Evolutionary conservation across 37 sponge, comb jelly and placozoan species (phyloP), one percentile per base, ranked within the genome.

Genomic region (Diacarnus erythraeanus): DNA sequence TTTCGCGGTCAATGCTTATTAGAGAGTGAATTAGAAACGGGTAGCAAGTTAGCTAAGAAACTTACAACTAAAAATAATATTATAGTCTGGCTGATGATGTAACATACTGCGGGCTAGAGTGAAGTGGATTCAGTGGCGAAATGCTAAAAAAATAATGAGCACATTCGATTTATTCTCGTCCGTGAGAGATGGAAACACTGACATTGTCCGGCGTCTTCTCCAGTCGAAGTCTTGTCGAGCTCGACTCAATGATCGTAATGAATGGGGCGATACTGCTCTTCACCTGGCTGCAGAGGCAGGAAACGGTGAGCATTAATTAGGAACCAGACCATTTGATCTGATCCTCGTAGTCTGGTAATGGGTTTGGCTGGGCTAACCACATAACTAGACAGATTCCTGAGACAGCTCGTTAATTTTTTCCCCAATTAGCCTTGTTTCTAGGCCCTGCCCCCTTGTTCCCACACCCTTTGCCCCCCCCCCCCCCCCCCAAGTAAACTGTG

Each of bases 211-310:
- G 6, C 51, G 66, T n/a, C 77, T 82, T 23, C 64, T 81, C 31
- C 74, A 79, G 35, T 58, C 64, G 36, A 77, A 65, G 71, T 42
- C 57, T 18, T 82, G 81, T 40, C 61, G 88, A 17, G 71, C 77
- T 34, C 31, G 64, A 2, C 86, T 90, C 25, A 86, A 90, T 75
- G 82, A 71, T 25, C 51, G 86, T 37, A 86, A 90, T 54, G 91
- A 90, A 38, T 90, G 91, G 91, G 91, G 91, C 21, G 82, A 85
- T 69, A 90, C 91, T 23, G 91, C 86, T 15, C 86, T 90, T 26
- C 86, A 86, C 54, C 72, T 86, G 26, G 86, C 91, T n/a, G 82
- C 91, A 23, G 83, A 90, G 74, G 83, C 79, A 20, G 91, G 91
- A 17, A 82, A 85, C 43, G 44, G 66, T 30, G 51, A 12, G 51